A percentile compares a stretch with the other conserved stretches of the same genome.
phyloP scores from a whole-genome alignment of 2,888 invertebrate species.

The Lamproptera curius region DNA sequence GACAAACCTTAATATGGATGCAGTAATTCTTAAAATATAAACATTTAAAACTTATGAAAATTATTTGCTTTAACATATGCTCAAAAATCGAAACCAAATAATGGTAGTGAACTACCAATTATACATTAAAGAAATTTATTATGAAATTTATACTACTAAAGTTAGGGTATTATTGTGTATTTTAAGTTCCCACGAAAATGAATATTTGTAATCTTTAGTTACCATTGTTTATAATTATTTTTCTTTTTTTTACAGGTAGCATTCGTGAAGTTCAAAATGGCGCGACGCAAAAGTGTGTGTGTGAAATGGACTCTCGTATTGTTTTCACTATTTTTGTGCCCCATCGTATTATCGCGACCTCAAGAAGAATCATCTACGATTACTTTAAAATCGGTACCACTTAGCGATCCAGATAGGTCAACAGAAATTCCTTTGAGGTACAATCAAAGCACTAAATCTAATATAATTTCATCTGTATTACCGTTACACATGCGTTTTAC shows the following conservation, averaged over 20 bases:
- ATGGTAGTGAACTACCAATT: background rate
- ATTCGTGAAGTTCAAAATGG: conserved; percentile 47
- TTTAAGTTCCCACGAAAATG: too few species aligned
- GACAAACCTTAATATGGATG: too few species aligned
- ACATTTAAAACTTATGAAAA: background rate
- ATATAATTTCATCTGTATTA: conserved; percentile 31
- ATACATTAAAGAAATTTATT: background rate
- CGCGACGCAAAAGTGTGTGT: conserved; percentile 64
- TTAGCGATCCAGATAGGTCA: conserved; percentile 43
- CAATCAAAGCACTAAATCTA: conserved; percentile 41
- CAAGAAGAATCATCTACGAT: conserved; percentile 42
- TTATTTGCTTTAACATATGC: background rate
- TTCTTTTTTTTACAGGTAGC: conserved; percentile 61
- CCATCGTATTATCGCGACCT: conserved; percentile 56
- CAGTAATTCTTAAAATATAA: background rate
- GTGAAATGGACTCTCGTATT: conserved; percentile 68
- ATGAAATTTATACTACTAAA: too few species aligned
- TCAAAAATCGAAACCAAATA: background rate
- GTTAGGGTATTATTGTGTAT: too few species aligned
- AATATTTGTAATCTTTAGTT: too few species aligned
- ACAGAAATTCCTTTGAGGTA: conserved; percentile 62
- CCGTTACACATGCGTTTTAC: too few species aligned
- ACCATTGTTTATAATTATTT: conserved; percentile 25
- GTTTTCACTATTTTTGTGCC: conserved; percentile 55
- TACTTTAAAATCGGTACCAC: conserved; percentile 29